Conservation (phyloP, 1,140 invertebrate genomes). For the Brachionus asplanchnoidis region DNA sequence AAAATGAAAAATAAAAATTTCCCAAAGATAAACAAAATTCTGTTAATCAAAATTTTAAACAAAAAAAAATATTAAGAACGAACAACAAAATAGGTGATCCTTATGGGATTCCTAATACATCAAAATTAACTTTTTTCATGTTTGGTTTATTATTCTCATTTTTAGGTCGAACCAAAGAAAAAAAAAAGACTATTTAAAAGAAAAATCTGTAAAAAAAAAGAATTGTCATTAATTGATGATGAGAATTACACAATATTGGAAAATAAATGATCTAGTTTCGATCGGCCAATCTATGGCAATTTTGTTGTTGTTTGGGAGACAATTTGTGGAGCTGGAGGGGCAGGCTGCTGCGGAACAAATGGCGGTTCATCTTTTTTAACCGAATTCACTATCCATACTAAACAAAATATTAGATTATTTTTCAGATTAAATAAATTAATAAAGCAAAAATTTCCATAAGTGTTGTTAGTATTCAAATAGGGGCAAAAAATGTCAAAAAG, state of each 20-base stretch:
- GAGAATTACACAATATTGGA: not conserved
- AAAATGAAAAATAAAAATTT: not conserved
- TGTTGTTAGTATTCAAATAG: not conserved
- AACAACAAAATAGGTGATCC: not conserved
- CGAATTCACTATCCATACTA: conserved; percentile 39
- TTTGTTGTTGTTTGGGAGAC: not conserved
- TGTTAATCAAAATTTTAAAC: not conserved
- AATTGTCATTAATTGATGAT: not conserved
- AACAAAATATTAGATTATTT: not conserved
- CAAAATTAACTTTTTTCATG: not conserved
- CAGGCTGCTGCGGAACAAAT: not conserved
- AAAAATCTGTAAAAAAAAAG: not conserved
- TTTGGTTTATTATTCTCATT: not conserved
- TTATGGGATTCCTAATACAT: not conserved
- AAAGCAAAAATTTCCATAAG: conserved; percentile 22
- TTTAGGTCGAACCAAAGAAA: not conserved
- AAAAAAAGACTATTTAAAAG: not conserved
- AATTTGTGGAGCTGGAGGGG: not conserved
- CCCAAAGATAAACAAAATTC: not conserved
- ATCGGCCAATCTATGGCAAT: not conserved
- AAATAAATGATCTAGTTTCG: not conserved
- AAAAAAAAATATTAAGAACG: not conserved
- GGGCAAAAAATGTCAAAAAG: not conserved
- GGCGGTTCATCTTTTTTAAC: conserved; percentile 6
- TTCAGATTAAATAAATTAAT: not conserved